Base-by-base conservation (phyloP, 2,888 invertebrate genomes). In the Oasisia sp. region DNA sequence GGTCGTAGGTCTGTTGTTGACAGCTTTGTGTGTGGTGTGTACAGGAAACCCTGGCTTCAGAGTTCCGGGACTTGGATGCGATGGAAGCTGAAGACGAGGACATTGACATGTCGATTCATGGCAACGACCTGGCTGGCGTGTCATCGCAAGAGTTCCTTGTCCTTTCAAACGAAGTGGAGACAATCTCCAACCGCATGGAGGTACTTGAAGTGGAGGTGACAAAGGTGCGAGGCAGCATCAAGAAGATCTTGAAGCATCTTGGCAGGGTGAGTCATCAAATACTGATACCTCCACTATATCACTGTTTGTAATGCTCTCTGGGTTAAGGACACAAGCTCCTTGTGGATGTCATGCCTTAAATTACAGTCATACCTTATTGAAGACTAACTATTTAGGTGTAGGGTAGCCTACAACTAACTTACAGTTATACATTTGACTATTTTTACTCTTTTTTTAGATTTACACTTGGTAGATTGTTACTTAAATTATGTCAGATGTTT, bases 161-260 rank as follows among this genome's bases (percentile, higher is more conserved):
- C 74, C 74, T 74, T 19, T 74, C 74, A 19, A 74, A 74, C 27
- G 74, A 74, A 74, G 74, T 74, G 7, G 74, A 74, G 74, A 74
- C 74, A 74, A 74, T 74, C 7, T 74, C 74, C 74, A 74, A 74
- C 74, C 74, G 74, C 74, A 74, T 74, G 74, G 74, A 74, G 74
- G 74, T 74, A n/a, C 74, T 74, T 19, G 74, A 74, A 74, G 74
- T 74, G 27, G 74, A 74, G 74, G 74, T 74, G 74, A 74, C 74
- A 74, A 74, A 74, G 74, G n/a, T 74, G n/a, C 74, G 74, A 0
- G 27, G 27, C 27, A 74, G 74, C 74, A 74, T 74, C 74, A 74
- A 74, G 19, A 74, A 74, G 27, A 74, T 74, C 74, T 19, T 74
- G 19, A 74, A 74, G n/a, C 74, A 74, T n/a, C 74, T 74, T 19